Conservation (phyloP, 2,888 invertebrate species). For the Aethes cnicana region DNA sequence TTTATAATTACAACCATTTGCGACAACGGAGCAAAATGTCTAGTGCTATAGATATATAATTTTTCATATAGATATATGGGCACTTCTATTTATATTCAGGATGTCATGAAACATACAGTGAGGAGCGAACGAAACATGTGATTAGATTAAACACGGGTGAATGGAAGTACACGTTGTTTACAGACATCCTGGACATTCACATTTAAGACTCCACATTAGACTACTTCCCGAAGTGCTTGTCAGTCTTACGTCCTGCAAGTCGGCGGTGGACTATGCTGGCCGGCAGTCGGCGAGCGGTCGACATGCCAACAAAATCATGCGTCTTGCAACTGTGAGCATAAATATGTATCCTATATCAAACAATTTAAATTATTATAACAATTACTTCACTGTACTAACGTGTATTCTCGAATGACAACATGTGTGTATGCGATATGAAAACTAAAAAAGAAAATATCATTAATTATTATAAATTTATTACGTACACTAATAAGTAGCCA, state of each 20-base stretch:
- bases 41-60: slow-evolving; percentile 70
- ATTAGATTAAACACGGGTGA: slow-evolving; percentile 16
- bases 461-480: slow-evolving; percentile 71
- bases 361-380: slow-evolving; percentile 28
- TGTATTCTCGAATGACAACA: slow-evolving; percentile 50
- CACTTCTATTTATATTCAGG: slow-evolving; percentile 60
- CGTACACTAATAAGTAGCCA: slow-evolving; percentile 78
- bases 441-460: slow-evolving; percentile 64
- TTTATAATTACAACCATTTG: slow-evolving; percentile 80
- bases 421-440: slow-evolving; percentile 55
- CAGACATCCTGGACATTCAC: slow-evolving; percentile 55
- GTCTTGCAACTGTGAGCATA: slow-evolving; percentile 43
- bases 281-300: slow-evolving; percentile 37
- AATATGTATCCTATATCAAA: slow-evolving; percentile 33
- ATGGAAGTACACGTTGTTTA: slow-evolving; percentile 42
- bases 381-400: slow-evolving; percentile 46
- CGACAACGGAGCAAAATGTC: slow-evolving; percentile 76
- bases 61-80: slow-evolving; percentile 61
- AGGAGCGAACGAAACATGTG: slow-evolving; percentile 11
- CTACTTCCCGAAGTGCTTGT: slow-evolving; percentile 58
- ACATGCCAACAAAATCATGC: slow-evolving; percentile 34
- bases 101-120: slow-evolving; percentile 56
- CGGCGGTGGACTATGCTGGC: slow-evolving; percentile 22
- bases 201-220: slow-evolving; percentile 50
- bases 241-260: slow-evolving; percentile 68